These are phyloP conservation scores for Sebastes hubbsi DNA, from an alignment of 2,797 vertebrate genomes.

Conservation along the genomic window DNA sequence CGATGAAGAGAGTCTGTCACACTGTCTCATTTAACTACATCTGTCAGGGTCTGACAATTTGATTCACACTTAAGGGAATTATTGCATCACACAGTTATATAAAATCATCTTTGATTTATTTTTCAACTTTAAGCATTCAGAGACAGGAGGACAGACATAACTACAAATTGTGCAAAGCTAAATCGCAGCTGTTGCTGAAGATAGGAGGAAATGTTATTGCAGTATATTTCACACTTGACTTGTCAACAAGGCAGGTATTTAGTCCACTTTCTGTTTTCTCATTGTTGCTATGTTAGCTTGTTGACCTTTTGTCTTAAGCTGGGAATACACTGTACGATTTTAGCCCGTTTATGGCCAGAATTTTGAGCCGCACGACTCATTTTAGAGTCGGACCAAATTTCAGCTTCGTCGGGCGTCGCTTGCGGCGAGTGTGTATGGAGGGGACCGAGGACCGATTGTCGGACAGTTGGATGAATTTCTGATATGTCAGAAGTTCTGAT, in stretches of 20 bases:
- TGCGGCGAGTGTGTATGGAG: too few species aligned
- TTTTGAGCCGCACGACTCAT: accelerated
- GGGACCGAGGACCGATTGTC: too few species aligned
- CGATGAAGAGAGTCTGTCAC: not conserved
- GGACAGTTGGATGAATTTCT: accelerated
- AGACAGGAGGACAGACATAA: not conserved
- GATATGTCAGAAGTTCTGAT: accelerated
- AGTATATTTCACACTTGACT: not conserved
- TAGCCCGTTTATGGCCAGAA: too few species aligned
- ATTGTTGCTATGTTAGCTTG: not conserved
- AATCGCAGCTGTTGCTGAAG: not conserved
- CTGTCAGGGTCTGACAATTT: not conserved
- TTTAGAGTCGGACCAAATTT: too few species aligned
- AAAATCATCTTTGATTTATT: not conserved
- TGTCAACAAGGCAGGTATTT: not conserved
- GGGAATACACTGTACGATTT: too few species aligned
- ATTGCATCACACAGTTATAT: not conserved
- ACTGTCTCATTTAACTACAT: not conserved
- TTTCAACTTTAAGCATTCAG: not conserved
- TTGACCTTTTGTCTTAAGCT: not conserved
- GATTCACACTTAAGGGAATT: not conserved
- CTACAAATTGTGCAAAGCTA: not conserved
- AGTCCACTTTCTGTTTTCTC: not conserved
- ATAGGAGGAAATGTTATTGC: not conserved
- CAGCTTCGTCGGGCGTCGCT: too few species aligned